Conservation (phyloP, 1,140 invertebrate genomes). For the Pantala flavescens region DNA sequence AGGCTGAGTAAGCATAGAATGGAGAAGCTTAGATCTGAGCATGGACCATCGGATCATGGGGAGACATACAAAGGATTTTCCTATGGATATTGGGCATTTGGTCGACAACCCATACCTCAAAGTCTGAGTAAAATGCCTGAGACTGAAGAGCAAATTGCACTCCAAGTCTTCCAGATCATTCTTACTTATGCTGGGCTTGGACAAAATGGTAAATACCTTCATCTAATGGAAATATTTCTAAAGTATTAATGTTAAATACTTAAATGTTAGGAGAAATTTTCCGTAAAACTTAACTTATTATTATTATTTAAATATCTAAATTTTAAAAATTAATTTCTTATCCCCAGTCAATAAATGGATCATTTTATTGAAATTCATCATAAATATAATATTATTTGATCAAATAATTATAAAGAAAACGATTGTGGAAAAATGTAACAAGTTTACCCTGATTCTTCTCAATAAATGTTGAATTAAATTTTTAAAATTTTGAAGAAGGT, state of each 20-base stretch:
- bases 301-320: too few species aligned
- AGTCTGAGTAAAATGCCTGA: conserved; percentile 76
- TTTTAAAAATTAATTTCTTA: too few species aligned
- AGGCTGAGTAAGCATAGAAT: conserved; percentile 77
- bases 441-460: too few species aligned
- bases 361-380: too few species aligned
- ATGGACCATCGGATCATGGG: conserved; percentile 55
- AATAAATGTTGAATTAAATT: too few species aligned
- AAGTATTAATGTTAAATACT: background rate
- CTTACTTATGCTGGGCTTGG: conserved; percentile 76
- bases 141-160: conserved; percentile 70
- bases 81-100: conserved; percentile 83
- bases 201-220: conserved; percentile 44
- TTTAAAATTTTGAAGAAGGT: too few species aligned
- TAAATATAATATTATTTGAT: too few species aligned
- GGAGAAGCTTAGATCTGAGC: conserved; percentile 72
- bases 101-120: conserved; percentile 63
- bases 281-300: too few species aligned
- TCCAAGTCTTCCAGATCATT: conserved; percentile 66
- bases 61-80: conserved; percentile 82
- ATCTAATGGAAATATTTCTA: background rate
- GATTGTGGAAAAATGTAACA: too few species aligned
- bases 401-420: too few species aligned
- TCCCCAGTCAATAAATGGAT: too few species aligned
- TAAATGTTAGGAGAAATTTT: too few species aligned